Evolutionary conservation across 2,888 invertebrate species (phyloP).

Genomic region (Dryococelus australis): DNA sequence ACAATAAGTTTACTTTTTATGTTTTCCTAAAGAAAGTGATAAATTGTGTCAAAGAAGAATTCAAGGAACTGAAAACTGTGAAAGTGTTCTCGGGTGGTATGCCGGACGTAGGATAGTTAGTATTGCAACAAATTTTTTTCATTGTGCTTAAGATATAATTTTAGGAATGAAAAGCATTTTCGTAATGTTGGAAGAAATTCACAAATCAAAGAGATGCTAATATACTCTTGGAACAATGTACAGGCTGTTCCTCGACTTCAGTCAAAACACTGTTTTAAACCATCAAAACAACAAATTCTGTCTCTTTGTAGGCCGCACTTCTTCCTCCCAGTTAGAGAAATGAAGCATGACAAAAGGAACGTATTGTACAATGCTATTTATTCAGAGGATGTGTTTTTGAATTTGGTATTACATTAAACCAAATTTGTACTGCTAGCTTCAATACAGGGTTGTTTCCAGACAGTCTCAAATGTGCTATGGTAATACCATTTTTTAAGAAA

Average conservation of each 20-base stretch:
- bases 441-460: too few relatives aligned
- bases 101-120: background rate
- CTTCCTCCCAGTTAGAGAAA: slow-evolving; percentile 25
- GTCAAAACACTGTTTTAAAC: slow-evolving; percentile 22
- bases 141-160: too few relatives aligned
- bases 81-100: slow-evolving; percentile 22
- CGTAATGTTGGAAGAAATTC: too few relatives aligned
- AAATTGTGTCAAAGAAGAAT: slow-evolving; percentile 29
- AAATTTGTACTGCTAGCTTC: too few relatives aligned
- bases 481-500: too few relatives aligned
- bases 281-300: slow-evolving; percentile 19
- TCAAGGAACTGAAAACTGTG: slow-evolving; percentile 21
- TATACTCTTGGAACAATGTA: background rate
- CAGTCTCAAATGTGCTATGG: too few relatives aligned
- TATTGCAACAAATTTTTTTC: slow-evolving; percentile 20
- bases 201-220: too few relatives aligned
- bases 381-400: background rate
- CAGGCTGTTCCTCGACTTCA: slow-evolving; percentile 12
- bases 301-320: slow-evolving; percentile 19
- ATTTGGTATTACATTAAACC: too few relatives aligned
- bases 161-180: too few relatives aligned
- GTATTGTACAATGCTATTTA: slow-evolving; percentile 17
- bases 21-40: slow-evolving; percentile 31
- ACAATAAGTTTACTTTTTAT: slow-evolving; percentile 31
- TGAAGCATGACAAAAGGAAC: background rate